Evolutionary conservation across 2,113 vertebrate species (phyloP).

Genomic region (Hyla sarda): DNA sequence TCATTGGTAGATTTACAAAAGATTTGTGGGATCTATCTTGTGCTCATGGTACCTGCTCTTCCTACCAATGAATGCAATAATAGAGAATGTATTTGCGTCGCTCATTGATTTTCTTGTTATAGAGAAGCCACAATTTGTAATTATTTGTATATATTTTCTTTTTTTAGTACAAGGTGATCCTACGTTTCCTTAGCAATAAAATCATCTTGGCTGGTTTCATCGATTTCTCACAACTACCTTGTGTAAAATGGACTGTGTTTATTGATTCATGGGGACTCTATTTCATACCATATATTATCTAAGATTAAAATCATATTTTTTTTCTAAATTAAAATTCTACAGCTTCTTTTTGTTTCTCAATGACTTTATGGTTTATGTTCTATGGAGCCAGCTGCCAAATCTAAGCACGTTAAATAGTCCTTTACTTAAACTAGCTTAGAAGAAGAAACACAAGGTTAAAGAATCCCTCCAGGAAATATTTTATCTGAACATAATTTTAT

Average conservation of each 20-base stretch:
- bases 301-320: not conserved
- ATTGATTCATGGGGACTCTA: not conserved
- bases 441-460: slow-evolving; percentile 56
- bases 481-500: slow-evolving; percentile 26
- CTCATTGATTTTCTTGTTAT: too few relatives aligned
- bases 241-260: not conserved
- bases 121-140: not conserved
- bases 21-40: too few relatives aligned
- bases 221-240: not conserved
- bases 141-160: too few relatives aligned
- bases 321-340: not conserved
- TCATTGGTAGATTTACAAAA: too few relatives aligned
- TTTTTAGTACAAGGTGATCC: not conserved
- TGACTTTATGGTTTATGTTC: slow-evolving; percentile 27
- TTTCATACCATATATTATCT: not conserved
- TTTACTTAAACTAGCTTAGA: slow-evolving; percentile 40
- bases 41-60: too few relatives aligned
- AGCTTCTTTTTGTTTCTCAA: not conserved
- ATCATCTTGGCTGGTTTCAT: not conserved
- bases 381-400: slow-evolving; percentile 39
- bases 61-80: too few relatives aligned
- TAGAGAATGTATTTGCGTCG: not conserved
- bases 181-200: not conserved
- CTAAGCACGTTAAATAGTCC: slow-evolving; percentile 44
- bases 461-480: slow-evolving; percentile 23